A percentile compares a stretch with the other conserved stretches of the same genome.
Evolutionary conservation across 2,113 vertebrate species (phyloP).

Genomic region (Elephas maximus): DNA sequence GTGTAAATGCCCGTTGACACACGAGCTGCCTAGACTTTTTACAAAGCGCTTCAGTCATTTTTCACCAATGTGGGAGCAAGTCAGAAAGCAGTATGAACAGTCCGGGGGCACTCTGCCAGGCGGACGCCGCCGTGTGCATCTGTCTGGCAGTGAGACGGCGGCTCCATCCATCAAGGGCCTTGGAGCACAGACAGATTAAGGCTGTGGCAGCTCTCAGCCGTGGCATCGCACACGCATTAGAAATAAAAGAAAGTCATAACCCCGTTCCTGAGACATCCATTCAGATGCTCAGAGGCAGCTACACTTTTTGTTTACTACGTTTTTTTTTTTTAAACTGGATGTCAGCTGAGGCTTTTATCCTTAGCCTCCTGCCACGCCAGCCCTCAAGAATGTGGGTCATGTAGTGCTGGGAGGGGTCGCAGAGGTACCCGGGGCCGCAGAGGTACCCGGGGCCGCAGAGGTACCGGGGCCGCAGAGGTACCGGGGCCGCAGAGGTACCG

Average conservation of each 20-base stretch:
- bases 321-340: neutral
- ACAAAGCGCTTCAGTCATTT: conserved; percentile 75
- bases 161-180: conserved; percentile 13
- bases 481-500: no score
- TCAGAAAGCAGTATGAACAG: conserved; percentile 63
- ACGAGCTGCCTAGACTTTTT: conserved; percentile 78
- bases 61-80: conserved; percentile 75
- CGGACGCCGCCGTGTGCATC: neutral
- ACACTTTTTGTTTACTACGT: conserved; percentile 13
- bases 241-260: neutral
- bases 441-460: no score
- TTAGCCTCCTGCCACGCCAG: neutral
- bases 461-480: no score
- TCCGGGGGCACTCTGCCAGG: conserved; percentile 38
- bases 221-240: neutral
- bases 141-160: conserved; percentile 68
- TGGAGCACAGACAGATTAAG: conserved; percentile 64
- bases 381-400: neutral
- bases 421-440: no score
- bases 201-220: conserved; percentile 35
- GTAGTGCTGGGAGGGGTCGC: fast-evolving
- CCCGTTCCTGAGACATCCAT: conserved; percentile 38
- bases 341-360: neutral
- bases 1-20: conserved; percentile 63
- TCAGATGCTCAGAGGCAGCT: neutral